phyloP scores from a whole-genome alignment of 2,797 vertebrate species.

The Nyctalus aviator region DNA sequence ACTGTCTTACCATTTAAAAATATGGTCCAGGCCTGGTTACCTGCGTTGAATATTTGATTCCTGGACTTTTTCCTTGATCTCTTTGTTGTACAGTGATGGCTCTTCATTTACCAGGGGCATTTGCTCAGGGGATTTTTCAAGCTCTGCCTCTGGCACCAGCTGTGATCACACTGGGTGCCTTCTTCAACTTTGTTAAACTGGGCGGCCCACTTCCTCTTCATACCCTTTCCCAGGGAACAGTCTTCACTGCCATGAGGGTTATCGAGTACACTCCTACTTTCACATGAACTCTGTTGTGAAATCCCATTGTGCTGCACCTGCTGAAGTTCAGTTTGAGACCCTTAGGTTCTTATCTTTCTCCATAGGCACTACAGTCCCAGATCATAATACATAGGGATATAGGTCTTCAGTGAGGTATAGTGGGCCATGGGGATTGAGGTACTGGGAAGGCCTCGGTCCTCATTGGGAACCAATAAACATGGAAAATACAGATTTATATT shows the following conservation, averaged over 20 bases:
- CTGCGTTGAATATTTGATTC: conserved; percentile 19
- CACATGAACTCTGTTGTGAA: not conserved
- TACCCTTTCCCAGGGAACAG: not conserved
- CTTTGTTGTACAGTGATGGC: conserved; percentile 55
- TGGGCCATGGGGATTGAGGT: not conserved
- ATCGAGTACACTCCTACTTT: not conserved
- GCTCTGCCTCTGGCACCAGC: conserved; percentile 72
- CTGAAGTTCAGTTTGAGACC: not conserved
- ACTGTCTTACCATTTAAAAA: conserved; percentile 73
- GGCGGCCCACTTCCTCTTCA: not conserved
- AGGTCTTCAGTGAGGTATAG: not conserved
- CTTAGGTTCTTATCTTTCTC: not conserved
- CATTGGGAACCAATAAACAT: not conserved
- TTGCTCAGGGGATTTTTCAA: conserved; percentile 83
- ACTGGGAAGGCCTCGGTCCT: not conserved
- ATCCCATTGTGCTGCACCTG: not conserved
- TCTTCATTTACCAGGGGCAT: conserved; percentile 81
- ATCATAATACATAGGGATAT: not conserved
- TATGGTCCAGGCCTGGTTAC: conserved; percentile 5
- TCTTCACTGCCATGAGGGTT: conserved; percentile 52
- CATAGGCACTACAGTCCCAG: not conserved
- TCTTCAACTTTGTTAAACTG: conserved; percentile 77
- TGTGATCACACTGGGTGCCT: conserved; percentile 20
- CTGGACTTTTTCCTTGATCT: not conserved
- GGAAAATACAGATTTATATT: not conserved